phyloP scores from a whole-genome alignment of 2,888 invertebrate genomes.

The Caenorhabditis sp. region DNA sequence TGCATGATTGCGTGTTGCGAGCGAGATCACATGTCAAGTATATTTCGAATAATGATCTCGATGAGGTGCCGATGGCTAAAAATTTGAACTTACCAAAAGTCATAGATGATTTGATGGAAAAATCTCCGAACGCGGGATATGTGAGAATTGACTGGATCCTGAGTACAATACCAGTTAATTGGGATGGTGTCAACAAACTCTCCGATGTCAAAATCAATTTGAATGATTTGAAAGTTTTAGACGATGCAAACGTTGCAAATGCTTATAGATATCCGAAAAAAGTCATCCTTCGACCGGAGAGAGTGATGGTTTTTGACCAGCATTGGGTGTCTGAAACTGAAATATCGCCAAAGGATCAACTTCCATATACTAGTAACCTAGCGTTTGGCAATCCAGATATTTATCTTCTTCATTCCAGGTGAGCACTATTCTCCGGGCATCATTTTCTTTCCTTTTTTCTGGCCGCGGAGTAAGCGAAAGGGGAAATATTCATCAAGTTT shows the following conservation, averaged over 20 bases:
- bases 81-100: constrained; percentile 17
- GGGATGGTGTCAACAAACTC: constrained; percentile 24
- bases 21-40: constrained; percentile 42
- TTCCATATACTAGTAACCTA: constrained; percentile 29
- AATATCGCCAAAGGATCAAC: background rate
- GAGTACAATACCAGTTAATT: constrained; percentile 32
- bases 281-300: constrained; percentile 47
- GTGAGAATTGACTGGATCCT: constrained; percentile 40
- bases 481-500: too few relatives aligned
- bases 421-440: too few relatives aligned
- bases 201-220: constrained; percentile 26
- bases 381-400: too few relatives aligned
- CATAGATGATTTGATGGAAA: constrained; percentile 11
- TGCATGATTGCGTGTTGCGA: constrained; percentile 47
- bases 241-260: constrained; percentile 29
- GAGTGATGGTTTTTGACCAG: constrained; percentile 46
- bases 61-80: constrained; percentile 36
- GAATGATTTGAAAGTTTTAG: constrained; percentile 15
- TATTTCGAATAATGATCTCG: constrained; percentile 46
- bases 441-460: too few relatives aligned
- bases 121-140: constrained; percentile 36
- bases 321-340: constrained; percentile 41
- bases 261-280: constrained; percentile 49
- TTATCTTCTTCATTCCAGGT: too few relatives aligned
- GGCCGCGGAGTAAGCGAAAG: too few relatives aligned